Base-by-base conservation (phyloP, 2,113 vertebrate species). In the Lipotes vexillifer region DNA sequence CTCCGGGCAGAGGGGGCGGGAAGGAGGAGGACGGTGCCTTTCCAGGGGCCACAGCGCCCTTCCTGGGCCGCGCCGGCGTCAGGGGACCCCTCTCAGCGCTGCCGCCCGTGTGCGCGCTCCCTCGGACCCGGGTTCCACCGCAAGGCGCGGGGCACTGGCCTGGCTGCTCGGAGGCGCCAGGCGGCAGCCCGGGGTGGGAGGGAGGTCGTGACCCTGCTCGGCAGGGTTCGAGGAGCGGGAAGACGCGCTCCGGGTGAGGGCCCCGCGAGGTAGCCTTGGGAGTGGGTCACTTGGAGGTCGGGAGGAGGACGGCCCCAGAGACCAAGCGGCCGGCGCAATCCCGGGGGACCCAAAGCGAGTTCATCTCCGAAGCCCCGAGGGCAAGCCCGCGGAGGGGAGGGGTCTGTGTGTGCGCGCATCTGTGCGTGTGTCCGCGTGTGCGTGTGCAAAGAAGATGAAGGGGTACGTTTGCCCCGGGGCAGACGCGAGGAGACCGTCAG, bases 231-330 rank as follows among this genome's bases (percentile, higher is more conserved):
- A n/a, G 80, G 68, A 63, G 25, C 33, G 0, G 9, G 23, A 55
- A 65, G 31, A 15, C 41, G 23, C 36, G 38, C 77, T 93, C 27
- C 0, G 38, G 88, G 49, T 3, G 61, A 55, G 49, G 20, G 61
- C 27, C 36, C 38, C 0, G 9, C 10, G 6, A 29, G 85, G 41
- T 18, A 93, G 86, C 63, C 49, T 61, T 97, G 94, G 98, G 98
- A 96, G 96, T 80, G 91, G 97, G 98, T 95, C 98, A 44, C 86
- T 59, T 29, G 1, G 77, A 92, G 92, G 95, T 94, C 92, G 78
- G 61, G 72, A 78, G 74, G 71, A 66, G 65, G 65, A 21, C 6
- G 36, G n/a, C 78, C 75, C 46, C 63, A 17, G 87, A 55, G 95
- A 95, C 57, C 89, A 41, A n/a, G 77, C 88, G 80, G 86, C 87